Evolutionary conservation across 2,888 invertebrate species (phyloP).

Genomic region (Blastobasis adustella): DNA sequence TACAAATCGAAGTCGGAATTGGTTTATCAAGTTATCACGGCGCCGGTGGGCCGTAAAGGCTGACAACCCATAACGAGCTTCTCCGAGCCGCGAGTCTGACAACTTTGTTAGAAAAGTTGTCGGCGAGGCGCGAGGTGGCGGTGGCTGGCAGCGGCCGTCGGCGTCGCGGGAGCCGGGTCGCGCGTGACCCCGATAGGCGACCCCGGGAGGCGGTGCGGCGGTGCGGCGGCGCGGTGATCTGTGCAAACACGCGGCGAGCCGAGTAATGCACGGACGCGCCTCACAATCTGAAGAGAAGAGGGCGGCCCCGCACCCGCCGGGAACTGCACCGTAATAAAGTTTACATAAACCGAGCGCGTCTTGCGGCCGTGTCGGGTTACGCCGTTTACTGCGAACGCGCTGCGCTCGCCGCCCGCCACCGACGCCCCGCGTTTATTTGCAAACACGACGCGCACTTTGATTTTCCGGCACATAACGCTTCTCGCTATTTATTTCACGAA

Average conservation of each 20-base stretch:
- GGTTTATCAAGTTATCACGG: too few species aligned
- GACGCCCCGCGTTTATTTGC: constrained; percentile 54
- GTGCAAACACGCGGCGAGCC: constrained; percentile 63
- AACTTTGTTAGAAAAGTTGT: constrained; percentile 32
- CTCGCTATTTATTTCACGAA: constrained; percentile 46
- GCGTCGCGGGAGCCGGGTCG: constrained; percentile 46
- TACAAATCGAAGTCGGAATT: too few species aligned
- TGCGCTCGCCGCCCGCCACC: constrained; percentile 27
- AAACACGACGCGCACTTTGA: constrained; percentile 51
- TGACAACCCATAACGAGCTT: constrained; percentile 10
- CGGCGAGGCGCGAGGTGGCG: constrained; percentile 33
- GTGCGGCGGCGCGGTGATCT: constrained; percentile 61
- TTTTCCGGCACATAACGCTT: constrained; percentile 47
- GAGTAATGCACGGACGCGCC: constrained; percentile 64
- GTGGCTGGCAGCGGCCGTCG: constrained; percentile 34
- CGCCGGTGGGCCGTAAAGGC: neutral
- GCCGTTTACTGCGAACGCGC: constrained; percentile 19
- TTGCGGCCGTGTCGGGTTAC: constrained; percentile 53
- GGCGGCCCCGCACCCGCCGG: constrained; percentile 21
- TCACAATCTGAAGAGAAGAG: constrained; percentile 48
- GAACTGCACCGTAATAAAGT: constrained; percentile 66
- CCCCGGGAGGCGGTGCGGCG: constrained; percentile 40
- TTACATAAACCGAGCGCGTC: constrained; percentile 62
- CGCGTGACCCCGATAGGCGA: constrained; percentile 62
- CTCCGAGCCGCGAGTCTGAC: constrained; percentile 9